phyloP scores from a whole-genome alignment of 2,888 invertebrate species.

The Melangyna quadrimaculata region DNA sequence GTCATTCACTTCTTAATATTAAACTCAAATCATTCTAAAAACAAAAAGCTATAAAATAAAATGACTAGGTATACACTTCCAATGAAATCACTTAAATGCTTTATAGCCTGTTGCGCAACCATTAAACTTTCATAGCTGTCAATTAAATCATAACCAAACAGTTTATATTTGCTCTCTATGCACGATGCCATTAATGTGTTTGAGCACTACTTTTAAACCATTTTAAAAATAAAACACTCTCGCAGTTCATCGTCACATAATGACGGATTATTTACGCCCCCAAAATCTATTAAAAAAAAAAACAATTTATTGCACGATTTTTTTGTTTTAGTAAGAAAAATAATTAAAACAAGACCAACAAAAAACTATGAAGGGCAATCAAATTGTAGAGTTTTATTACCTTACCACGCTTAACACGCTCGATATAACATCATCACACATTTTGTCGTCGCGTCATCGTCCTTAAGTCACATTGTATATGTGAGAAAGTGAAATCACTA shows the following conservation, averaged over 20 bases:
- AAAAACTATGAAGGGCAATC: conserved; percentile 54
- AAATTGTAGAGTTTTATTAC: conserved; percentile 45
- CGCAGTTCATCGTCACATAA: conserved; percentile 13
- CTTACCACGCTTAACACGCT: conserved; percentile 58
- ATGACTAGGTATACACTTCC: conserved; percentile 10
- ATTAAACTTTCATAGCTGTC: conserved; percentile 29
- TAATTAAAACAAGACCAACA: no score
- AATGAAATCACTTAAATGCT: neutral
- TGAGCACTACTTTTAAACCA: conserved; percentile 1
- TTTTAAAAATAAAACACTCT: neutral
- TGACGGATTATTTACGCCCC: conserved; percentile 11
- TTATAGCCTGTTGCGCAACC: conserved; percentile 34
- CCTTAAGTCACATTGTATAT: conserved; percentile 32
- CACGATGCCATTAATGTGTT: conserved; percentile 35
- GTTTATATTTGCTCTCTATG: neutral
- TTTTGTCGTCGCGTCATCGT: no score
- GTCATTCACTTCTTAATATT: neutral
- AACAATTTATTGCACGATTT: conserved; percentile 55
- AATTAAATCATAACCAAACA: conserved; percentile 50
- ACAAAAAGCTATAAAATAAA: conserved; percentile 17
- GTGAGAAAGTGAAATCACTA: conserved; percentile 66
- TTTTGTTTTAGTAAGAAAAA: conserved; percentile 14
- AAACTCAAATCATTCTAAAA: neutral
- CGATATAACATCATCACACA: conserved; percentile 44
- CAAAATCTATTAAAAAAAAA: conserved; percentile 38